phyloP scores from a whole-genome alignment of 2,888 invertebrate species.

The Nephrotoma guestfalica region DNA sequence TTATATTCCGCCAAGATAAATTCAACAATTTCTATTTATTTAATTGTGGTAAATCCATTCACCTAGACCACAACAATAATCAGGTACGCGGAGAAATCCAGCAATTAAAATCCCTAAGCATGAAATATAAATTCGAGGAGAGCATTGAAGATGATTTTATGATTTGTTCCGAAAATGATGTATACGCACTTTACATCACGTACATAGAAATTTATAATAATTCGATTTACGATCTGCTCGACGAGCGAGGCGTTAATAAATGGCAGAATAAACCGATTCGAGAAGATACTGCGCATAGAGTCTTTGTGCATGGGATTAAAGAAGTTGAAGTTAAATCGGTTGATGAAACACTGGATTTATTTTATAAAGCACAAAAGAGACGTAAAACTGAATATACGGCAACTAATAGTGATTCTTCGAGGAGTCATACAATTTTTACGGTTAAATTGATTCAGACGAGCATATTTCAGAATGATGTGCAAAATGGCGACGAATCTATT shows the following conservation, averaged over 20 bases:
- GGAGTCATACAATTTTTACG: slow-evolving; percentile 1
- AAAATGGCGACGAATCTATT: neutral
- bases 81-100: neutral
- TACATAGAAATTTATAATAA: neutral
- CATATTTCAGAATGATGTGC: neutral
- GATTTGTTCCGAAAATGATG: neutral
- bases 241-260: neutral
- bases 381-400: neutral
- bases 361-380: neutral
- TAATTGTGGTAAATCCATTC: neutral
- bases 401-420: neutral
- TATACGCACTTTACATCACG: neutral
- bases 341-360: neutral
- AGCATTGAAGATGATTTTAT: neutral
- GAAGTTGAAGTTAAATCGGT: neutral
- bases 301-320: neutral
- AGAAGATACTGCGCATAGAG: neutral
- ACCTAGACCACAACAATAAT: neutral
- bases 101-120: neutral
- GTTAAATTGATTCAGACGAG: neutral
- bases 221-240: neutral
- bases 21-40: neutral
- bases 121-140: neutral
- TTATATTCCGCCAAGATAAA: neutral
- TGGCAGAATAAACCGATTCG: neutral